phyloP scores from a whole-genome alignment of 2,113 vertebrate species.

The Copsychus sechellarum region DNA sequence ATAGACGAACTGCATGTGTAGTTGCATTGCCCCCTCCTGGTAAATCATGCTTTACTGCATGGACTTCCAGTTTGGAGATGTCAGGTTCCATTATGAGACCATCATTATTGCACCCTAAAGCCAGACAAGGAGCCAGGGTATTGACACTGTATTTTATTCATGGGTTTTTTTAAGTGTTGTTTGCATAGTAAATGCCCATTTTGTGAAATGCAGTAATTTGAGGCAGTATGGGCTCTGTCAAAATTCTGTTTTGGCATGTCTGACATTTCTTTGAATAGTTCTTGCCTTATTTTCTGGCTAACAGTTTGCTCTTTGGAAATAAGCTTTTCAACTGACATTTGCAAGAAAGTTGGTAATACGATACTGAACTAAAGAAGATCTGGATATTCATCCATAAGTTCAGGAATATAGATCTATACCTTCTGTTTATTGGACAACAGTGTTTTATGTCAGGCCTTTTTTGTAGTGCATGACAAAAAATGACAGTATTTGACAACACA shows the following conservation, averaged over 20 bases:
- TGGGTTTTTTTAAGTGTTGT: not conserved
- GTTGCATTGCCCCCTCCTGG: constrained; percentile 66
- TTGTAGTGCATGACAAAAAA: not conserved
- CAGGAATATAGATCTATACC: not conserved
- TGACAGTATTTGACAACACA: not conserved
- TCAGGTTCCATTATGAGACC: not conserved
- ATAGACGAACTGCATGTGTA: not conserved
- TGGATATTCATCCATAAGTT: not conserved
- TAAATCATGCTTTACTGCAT: not conserved
- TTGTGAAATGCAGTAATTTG: not conserved
- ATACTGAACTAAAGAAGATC: not conserved
- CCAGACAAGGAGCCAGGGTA: not conserved
- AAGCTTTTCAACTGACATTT: not conserved
- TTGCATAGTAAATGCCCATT: not conserved
- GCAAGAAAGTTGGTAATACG: not conserved
- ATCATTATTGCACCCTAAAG: not conserved
- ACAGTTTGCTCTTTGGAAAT: not conserved
- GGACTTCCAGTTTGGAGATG: not conserved
- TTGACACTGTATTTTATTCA: not conserved
- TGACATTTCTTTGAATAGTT: not conserved
- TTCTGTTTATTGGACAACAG: not conserved
- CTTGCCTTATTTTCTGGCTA: not conserved
- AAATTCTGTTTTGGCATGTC: not conserved
- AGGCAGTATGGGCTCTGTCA: not conserved
- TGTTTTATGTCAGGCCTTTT: not conserved